These are phyloP conservation scores for Oscheius sp. DNA, from an alignment of 2,888 invertebrate species.

Conservation along the genomic window DNA sequence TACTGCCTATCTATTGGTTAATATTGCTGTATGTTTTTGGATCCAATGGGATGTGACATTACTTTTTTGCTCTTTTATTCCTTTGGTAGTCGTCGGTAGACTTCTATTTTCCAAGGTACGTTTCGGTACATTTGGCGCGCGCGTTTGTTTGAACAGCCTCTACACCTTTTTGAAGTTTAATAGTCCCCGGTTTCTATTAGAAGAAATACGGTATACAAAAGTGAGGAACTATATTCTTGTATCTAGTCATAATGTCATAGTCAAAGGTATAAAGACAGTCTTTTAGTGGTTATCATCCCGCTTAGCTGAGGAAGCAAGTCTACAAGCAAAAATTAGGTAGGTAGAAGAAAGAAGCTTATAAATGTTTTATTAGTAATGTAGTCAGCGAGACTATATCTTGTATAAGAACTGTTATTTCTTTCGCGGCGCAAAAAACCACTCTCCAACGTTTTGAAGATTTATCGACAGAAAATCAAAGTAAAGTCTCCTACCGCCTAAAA, in stretches of 20 bases:
- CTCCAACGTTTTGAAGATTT: slow-evolving; percentile 50
- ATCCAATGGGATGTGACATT: slow-evolving; percentile 69
- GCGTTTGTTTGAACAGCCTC: no score
- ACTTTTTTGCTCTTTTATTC: slow-evolving; percentile 62
- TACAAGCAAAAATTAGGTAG: slow-evolving; percentile 67
- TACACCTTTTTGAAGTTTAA: no score
- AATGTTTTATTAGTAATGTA: no score
- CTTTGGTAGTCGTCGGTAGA: slow-evolving; percentile 57
- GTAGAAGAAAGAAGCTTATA: no score
- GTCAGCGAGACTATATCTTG: slow-evolving; percentile 67
- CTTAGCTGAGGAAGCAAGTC: slow-evolving; percentile 60
- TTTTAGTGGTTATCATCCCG: slow-evolving; percentile 68
- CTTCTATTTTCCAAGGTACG: slow-evolving; percentile 65
- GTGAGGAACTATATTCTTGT: no score
- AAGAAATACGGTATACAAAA: no score
- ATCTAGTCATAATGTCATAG: no score
- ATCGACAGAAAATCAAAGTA: slow-evolving; percentile 29
- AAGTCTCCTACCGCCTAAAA: slow-evolving; percentile 63
- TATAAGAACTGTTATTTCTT: slow-evolving; percentile 67
- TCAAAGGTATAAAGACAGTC: neutral
- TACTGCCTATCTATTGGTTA: slow-evolving; percentile 54
- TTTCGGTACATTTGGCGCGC: neutral
- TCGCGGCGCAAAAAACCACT: slow-evolving; percentile 67
- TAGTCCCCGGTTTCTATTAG: no score
- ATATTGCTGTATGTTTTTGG: slow-evolving; percentile 56